Evolutionary conservation across 2,888 invertebrate genomes (phyloP).

Genomic region (Hololepta plana): DNA sequence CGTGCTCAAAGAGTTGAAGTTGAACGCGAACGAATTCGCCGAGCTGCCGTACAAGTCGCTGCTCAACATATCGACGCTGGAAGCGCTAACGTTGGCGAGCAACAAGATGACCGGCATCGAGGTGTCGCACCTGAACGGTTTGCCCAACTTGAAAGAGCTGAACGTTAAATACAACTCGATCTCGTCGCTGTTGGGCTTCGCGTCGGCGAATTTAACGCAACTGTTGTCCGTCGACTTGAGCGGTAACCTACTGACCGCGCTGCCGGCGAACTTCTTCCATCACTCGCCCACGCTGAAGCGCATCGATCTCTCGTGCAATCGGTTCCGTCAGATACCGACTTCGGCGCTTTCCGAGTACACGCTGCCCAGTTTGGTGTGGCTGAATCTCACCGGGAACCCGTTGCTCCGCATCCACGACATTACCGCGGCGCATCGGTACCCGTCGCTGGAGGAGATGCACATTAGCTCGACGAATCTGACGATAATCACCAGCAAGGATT

Average conservation of each 20-base stretch:
- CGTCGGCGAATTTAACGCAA: conserved; percentile 55
- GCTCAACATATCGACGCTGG: conserved; percentile 55
- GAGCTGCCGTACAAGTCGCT: conserved; percentile 66
- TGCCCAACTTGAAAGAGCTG: conserved; percentile 54
- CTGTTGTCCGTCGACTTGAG: conserved; percentile 58
- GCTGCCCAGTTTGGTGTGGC: conserved; percentile 49
- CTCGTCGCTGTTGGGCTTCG: conserved; percentile 56
- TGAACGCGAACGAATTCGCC: conserved; percentile 53
- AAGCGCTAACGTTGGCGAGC: conserved; percentile 47
- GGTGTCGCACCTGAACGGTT: conserved; percentile 56
- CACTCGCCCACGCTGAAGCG: conserved; percentile 51
- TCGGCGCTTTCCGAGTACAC: conserved; percentile 57
- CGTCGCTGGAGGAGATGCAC: conserved; percentile 65
- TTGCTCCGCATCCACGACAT: conserved; percentile 56
- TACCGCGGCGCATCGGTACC: conserved; percentile 49
- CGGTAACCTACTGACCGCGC: conserved; percentile 51
- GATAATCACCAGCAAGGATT: conserved; percentile 69
- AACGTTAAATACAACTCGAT: conserved; percentile 59
- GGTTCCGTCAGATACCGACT: conserved; percentile 62
- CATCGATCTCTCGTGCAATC: conserved; percentile 61
- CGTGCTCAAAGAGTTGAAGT: conserved; percentile 55
- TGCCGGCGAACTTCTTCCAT: conserved; percentile 67
- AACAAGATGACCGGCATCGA: conserved; percentile 55
- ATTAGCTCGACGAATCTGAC: conserved; percentile 64
- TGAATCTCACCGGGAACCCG: conserved; percentile 73